These are phyloP conservation scores for Dryoscopus gambensis DNA, from an alignment of 2,113 vertebrate species.

Conservation along the genomic window DNA sequence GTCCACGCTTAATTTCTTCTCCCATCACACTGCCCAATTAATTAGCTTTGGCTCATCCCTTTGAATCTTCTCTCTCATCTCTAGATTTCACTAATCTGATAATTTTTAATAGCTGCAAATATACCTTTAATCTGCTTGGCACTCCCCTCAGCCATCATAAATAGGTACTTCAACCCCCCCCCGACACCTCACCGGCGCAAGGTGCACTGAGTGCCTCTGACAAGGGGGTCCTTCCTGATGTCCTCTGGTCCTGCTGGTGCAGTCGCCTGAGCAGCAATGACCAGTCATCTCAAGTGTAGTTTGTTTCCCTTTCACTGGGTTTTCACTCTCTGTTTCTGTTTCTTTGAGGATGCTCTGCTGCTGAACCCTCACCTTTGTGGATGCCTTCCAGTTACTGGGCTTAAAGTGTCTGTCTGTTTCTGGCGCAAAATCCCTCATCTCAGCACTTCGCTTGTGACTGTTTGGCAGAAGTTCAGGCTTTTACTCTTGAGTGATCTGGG, in stretches of 20 bases:
- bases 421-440: not conserved
- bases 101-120: conserved; percentile 9
- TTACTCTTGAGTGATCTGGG: not conserved
- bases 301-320: not conserved
- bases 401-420: not conserved
- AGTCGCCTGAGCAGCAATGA: rapidly evolving
- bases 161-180: not conserved
- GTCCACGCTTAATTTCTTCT: conserved; percentile 37
- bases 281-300: not conserved
- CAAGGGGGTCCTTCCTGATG: not conserved
- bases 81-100: conserved; percentile 4
- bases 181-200: rapidly evolving
- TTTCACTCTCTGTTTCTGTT: not conserved
- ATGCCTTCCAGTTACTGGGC: not conserved
- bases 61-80: not conserved
- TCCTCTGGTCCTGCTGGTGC: not conserved
- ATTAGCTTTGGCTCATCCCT: conserved; percentile 28
- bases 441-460: not conserved
- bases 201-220: not conserved
- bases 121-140: not conserved
- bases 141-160: not conserved
- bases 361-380: not conserved
- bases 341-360: not conserved
- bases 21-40: conserved; percentile 17
- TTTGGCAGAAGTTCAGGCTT: conserved; percentile 23